Base-by-base conservation (phyloP, 2,888 invertebrate genomes). In the Geophilus truncorum region DNA sequence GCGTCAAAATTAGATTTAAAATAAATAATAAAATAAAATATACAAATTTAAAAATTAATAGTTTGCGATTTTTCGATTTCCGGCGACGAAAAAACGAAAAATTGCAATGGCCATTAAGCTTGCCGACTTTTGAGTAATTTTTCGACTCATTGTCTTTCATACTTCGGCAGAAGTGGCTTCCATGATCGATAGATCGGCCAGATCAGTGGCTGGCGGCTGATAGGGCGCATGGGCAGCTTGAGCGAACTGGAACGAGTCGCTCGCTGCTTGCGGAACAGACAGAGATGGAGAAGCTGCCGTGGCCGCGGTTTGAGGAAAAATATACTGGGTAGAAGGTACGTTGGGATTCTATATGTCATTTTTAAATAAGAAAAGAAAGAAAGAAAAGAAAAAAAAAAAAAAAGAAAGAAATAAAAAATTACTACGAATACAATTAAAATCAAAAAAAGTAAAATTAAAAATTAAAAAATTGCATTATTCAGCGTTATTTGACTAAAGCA, bases 91-190 rank as follows among this genome's bases (percentile, higher is more conserved):
- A n/a, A n/a, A n/a, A n/a, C n/a, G n/a, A n/a, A n/a, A n/a, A n/a
- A n/a, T n/a, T n/a, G n/a, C n/a, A n/a, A n/a, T n/a, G n/a, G n/a
- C n/a, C n/a, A n/a, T n/a, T n/a, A n/a, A n/a, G n/a, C n/a, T n/a
- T n/a, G n/a, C n/a, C n/a, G n/a, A n/a, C n/a, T n/a, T n/a, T n/a
- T n/a, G n/a, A n/a, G n/a, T n/a, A n/a, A n/a, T n/a, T n/a, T n/a
- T n/a, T n/a, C n/a, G n/a, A n/a, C n/a, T n/a, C n/a, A n/a, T n/a
- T n/a, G n/a, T 4, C 1, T 12, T 1, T 36, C 36, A 15, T 34
- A 78, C 70, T 23, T 82, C 82, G 25, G 81, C 77, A 25, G 79
- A 78, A 34, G 78, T 77, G 12, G 82, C 80, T 79, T 82, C 82
- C 45, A 81, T 32, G 32, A 80, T 81, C 21, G 82, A 32, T n/a